Conservation (phyloP, 2,113 vertebrate species). For the Falcunculus frontatus region DNA sequence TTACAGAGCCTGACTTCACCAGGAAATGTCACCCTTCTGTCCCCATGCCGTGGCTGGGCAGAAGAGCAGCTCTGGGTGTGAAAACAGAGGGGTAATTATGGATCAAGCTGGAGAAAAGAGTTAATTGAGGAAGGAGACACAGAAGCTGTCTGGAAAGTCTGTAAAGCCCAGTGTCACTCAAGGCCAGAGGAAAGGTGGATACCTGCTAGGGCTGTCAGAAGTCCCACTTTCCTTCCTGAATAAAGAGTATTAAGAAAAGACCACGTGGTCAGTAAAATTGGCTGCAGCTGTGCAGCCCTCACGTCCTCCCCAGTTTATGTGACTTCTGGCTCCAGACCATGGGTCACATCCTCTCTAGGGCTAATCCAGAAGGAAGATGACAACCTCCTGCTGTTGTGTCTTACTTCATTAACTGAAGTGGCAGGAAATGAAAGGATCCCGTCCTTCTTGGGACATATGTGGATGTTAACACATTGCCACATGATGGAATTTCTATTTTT, state of each 20-base stretch:
- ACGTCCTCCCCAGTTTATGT: background rate
- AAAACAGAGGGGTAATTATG: background rate
- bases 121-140: background rate
- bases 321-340: slow-evolving; percentile 48
- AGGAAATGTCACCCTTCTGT: background rate
- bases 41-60: background rate
- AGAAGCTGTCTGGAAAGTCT: background rate
- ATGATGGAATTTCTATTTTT: slow-evolving; percentile 49
- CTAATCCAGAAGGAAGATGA: slow-evolving; percentile 57
- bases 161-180: background rate
- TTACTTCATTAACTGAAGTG: slow-evolving; percentile 56
- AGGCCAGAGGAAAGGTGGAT: background rate
- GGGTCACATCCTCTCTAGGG: slow-evolving; percentile 47
- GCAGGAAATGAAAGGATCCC: slow-evolving; percentile 52
- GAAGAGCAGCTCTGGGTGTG: background rate
- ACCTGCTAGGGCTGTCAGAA: background rate
- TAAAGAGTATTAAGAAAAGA: background rate
- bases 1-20: background rate
- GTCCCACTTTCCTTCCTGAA: background rate
- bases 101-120: background rate
- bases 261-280: background rate
- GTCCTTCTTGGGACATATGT: slow-evolving; percentile 61
- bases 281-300: background rate
- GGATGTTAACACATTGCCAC: slow-evolving; percentile 61
- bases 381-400: slow-evolving; percentile 61